Evolutionary conservation across 2,888 invertebrate species (phyloP).

Genomic region (Caenorhabditis sinica): DNA sequence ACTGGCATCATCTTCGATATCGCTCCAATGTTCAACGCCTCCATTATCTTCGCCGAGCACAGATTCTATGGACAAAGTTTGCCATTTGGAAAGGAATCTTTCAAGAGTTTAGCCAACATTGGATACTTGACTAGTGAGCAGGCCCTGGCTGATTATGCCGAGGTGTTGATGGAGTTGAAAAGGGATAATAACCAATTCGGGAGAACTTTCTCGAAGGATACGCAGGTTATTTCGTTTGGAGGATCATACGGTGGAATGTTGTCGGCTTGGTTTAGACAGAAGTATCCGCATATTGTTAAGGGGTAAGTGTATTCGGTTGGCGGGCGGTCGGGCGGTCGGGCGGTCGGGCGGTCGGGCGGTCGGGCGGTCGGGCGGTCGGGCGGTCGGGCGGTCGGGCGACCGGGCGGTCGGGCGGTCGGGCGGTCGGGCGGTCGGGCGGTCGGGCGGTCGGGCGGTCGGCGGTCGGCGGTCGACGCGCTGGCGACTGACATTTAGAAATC

Average conservation of each 20-base stretch:
- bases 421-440: no score
- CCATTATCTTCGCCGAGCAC: conserved; percentile 95
- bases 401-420: no score
- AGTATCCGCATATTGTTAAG: conserved; percentile 92
- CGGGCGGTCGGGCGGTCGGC: no score
- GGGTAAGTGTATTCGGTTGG: conserved; percentile 87
- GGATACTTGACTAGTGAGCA: conserved; percentile 92
- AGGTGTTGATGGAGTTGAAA: conserved; percentile 88
- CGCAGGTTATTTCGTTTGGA: conserved; percentile 91
- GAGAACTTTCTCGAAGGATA: conserved; percentile 76
- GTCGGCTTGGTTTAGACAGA: conserved; percentile 95
- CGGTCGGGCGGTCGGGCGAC: no score
- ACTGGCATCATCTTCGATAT: conserved; percentile 95
- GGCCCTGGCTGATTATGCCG: conserved; percentile 94
- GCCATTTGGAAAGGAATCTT: conserved; percentile 85
- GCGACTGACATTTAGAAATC: no score
- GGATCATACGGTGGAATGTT: conserved; percentile 98
- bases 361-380: no score
- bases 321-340: conserved; percentile 86
- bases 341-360: no score
- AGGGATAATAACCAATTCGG: conserved; percentile 46
- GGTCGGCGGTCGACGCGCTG: no score
- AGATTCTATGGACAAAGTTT: conserved; percentile 94
- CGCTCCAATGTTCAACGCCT: conserved; percentile 89
- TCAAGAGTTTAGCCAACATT: conserved; percentile 75